Base-by-base conservation (phyloP, 2,797 vertebrate genomes). In the Anguilla marmorata region DNA sequence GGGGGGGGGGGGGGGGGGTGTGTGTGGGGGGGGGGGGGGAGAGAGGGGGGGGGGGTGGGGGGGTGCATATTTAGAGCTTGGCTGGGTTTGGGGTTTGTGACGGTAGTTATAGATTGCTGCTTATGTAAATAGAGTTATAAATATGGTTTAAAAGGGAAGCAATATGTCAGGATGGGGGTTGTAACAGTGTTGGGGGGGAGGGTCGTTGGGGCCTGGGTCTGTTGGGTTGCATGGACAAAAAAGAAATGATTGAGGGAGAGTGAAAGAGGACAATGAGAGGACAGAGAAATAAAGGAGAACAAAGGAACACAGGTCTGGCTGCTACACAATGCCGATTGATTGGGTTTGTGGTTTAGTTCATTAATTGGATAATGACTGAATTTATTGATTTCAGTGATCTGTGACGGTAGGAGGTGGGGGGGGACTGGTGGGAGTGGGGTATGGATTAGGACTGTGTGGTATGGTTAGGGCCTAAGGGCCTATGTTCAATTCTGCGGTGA, bases 81-180 rank as follows among this genome's bases (percentile, higher is more conserved):
- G 83, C 58, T 63, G 87, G 80, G 80, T 50, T 82, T 60, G 45
- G 56, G 86, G 79, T 87, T 45, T 45, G 63, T 8, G 60, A 84
- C n/a, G 7, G 72, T 88, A 30, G 45, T 80, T 80, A 80, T 45
- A 69, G 48, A 85, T 52, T 58, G 87, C 80, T 69, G 58, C 79
- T 83, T 58, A 83, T 88, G 83, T 88, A 88, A 88, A 88, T 85
- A 87, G n/a, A 69, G 56, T 52, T 80, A 74, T 88, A 48, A 50
- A 88, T 85, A 54, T 85, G 50, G 30, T 88, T 88, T 85, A 37
- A 72, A 37, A 21, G 82, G 82, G 54, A 76, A 54, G 66, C 72
- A 58, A 24, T 33, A 1, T 11, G 19, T 85, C 66, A 37, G 83
- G 76, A 48, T 48, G 66, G 33, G 87, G 27, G 45, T 74, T 83